A percentile compares a stretch with the other conserved stretches of the same genome.
These are phyloP conservation scores for Stenopsyche tienmushanensis DNA, from an alignment of 1,140 invertebrate genomes.

Conservation along the genomic window DNA sequence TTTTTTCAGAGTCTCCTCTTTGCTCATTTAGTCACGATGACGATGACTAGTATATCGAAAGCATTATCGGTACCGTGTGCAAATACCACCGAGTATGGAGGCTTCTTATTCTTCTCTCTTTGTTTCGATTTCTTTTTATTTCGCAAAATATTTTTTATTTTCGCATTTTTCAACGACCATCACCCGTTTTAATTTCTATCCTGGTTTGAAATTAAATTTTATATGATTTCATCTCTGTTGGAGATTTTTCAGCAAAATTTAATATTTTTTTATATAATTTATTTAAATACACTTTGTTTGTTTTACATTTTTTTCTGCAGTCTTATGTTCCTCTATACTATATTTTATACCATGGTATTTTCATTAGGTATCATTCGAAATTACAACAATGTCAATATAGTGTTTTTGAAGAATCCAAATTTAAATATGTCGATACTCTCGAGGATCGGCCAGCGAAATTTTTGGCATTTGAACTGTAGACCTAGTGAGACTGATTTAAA, in stretches of 20 bases:
- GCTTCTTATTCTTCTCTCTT: constrained; percentile 27
- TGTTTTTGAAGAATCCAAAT: constrained; percentile 7
- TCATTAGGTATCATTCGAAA: not conserved
- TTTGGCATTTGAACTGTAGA: constrained; percentile 10
- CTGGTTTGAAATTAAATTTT: constrained; percentile 36
- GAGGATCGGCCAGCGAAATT: not conserved
- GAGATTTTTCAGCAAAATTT: not conserved
- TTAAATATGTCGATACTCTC: not conserved
- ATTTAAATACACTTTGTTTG: not conserved
- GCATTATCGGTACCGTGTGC: constrained; percentile 44
- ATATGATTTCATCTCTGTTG: not conserved
- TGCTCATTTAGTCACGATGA: constrained; percentile 60
- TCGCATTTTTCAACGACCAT: constrained; percentile 19
- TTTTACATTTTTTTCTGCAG: constrained; percentile 38
- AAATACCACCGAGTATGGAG: constrained; percentile 32
- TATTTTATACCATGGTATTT: not conserved
- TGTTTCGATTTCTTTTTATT: constrained; percentile 30
- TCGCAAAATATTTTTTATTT: constrained; percentile 10
- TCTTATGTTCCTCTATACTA: not conserved
- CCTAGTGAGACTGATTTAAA: constrained; percentile 37
- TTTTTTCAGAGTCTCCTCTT: constrained; percentile 84
- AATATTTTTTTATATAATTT: not conserved
- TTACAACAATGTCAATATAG: not conserved
- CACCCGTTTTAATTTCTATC: constrained; percentile 30
- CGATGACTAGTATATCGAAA: no score